These are phyloP conservation scores for Dendrolimus punctatus DNA, from an alignment of 1,140 invertebrate species.

Conservation along the genomic window DNA sequence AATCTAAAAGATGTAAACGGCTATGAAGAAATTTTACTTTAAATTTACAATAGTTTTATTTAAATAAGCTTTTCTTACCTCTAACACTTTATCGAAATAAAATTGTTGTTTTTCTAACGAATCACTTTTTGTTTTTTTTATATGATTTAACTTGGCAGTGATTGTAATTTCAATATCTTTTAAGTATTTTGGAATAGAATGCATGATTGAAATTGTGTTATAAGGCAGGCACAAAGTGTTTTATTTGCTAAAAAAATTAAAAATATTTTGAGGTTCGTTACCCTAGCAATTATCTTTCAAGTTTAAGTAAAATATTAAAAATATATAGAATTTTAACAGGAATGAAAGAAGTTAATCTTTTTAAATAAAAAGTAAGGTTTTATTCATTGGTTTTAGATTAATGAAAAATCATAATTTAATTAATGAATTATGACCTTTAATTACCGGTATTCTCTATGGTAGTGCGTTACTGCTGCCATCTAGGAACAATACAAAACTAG, in stretches of 20 bases:
- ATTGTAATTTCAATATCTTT: slow-evolving; percentile 42
- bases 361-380: too few species aligned
- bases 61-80: slow-evolving; percentile 23
- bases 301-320: too few species aligned
- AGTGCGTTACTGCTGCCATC: slow-evolving; percentile 25
- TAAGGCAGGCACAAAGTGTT: too few species aligned
- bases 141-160: slow-evolving; percentile 28
- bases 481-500: slow-evolving; percentile 13
- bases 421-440: background rate
- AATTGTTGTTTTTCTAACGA: slow-evolving; percentile 41
- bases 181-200: slow-evolving; percentile 39
- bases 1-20: slow-evolving; percentile 35
- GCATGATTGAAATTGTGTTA: background rate
- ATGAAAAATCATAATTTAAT: too few species aligned
- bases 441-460: slow-evolving; percentile 13
- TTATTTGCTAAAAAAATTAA: background rate
- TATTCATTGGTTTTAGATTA: too few species aligned
- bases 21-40: background rate
- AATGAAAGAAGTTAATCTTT: too few species aligned
- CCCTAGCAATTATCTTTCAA: too few species aligned
- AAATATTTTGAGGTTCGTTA: too few species aligned
- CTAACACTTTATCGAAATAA: slow-evolving; percentile 42
- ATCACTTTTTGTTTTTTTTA: slow-evolving; percentile 38
- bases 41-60: too few species aligned
- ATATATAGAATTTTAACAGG: too few species aligned